Conservation (phyloP, 2,888 invertebrate species). For the Microctonus hyperodae region DNA sequence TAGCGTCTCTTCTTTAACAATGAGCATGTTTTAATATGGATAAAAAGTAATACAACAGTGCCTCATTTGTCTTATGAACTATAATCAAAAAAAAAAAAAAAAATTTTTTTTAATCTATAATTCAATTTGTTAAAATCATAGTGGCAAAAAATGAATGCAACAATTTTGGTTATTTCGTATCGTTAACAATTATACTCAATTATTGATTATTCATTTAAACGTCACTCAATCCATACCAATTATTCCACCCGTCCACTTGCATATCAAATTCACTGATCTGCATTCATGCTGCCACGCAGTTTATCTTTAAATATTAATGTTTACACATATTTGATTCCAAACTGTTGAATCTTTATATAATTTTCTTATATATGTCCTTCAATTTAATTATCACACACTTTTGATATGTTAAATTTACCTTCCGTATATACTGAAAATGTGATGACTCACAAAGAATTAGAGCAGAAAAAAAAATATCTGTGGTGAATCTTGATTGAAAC, state of each 20-base stretch:
- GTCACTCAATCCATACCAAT: neutral
- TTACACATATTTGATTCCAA: neutral
- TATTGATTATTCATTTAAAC: neutral
- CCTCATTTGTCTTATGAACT: neutral
- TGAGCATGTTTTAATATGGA: neutral
- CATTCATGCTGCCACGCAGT: neutral
- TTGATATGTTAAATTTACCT: too few species aligned
- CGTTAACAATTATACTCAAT: neutral
- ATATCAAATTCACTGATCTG: neutral
- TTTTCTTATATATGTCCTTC: too few species aligned
- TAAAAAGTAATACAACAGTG: neutral
- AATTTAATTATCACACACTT: too few species aligned
- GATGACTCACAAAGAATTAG: too few species aligned
- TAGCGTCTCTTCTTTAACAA: neutral
- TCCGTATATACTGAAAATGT: too few species aligned
- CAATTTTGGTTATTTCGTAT: neutral
- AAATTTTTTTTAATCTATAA: neutral
- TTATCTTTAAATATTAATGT: neutral
- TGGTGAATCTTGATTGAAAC: too few species aligned
- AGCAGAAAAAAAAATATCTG: too few species aligned
- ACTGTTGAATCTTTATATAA: too few species aligned
- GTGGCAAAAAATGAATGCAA: neutral
- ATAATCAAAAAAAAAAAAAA: slow-evolving; percentile 1
- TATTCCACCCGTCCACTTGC: neutral
- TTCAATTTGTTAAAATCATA: neutral